Conservation (phyloP, 2,113 vertebrate genomes). For the Mesoclemmys tuberculata region DNA sequence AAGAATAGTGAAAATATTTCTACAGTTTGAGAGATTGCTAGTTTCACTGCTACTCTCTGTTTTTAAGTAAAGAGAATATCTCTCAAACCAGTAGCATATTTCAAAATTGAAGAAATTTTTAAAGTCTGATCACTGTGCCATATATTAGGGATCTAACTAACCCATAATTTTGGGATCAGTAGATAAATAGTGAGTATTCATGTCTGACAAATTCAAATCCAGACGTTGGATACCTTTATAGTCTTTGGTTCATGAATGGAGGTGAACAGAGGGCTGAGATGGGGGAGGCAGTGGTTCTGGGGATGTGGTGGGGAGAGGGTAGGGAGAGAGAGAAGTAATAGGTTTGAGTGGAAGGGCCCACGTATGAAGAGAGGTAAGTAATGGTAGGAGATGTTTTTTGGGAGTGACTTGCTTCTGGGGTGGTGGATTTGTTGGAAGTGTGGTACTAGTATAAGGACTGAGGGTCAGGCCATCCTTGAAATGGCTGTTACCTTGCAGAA, state of each 20-base stretch:
- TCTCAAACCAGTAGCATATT: not conserved
- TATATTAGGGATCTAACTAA: not conserved
- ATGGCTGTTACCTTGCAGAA: not conserved
- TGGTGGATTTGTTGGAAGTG: not conserved
- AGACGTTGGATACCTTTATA: not conserved
- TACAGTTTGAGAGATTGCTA: not conserved
- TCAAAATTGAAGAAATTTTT: accelerated
- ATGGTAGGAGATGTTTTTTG: not conserved
- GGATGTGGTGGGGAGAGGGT: not conserved
- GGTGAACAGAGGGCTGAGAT: not conserved
- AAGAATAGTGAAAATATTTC: not conserved
- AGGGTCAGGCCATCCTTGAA: not conserved
- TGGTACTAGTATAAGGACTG: not conserved
- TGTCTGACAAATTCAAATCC: not conserved
- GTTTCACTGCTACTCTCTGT: not conserved
- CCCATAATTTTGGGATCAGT: not conserved
- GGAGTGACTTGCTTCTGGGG: not conserved
- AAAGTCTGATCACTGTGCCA: not conserved
- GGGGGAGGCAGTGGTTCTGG: not conserved
- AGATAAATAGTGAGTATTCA: not conserved
- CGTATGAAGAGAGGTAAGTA: not conserved
- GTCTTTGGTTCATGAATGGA: not conserved
- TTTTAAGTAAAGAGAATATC: not conserved
- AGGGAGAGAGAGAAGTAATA: not conserved
- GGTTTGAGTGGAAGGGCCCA: accelerated